Evolutionary conservation across 2,113 vertebrate species (phyloP).

Genomic region (Vombatus ursinus): DNA sequence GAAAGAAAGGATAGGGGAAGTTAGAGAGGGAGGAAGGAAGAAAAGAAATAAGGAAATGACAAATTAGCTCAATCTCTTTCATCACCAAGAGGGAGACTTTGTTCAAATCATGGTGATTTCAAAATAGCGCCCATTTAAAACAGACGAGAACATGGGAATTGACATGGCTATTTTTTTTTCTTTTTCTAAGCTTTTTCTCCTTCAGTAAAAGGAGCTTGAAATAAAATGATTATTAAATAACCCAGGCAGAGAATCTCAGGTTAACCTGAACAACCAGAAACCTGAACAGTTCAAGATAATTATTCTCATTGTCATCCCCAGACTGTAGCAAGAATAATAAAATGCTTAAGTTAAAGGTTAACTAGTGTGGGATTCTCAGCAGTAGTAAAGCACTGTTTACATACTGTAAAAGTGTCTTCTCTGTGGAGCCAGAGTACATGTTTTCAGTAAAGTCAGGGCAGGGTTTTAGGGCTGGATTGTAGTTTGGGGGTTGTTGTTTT

Average conservation of each 20-base stretch:
- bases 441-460: constrained; percentile 73
- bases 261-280: constrained; percentile 64
- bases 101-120: constrained; percentile 76
- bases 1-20: no score
- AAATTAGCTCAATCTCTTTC: constrained; percentile 78
- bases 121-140: constrained; percentile 68
- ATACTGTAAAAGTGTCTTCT: constrained; percentile 67
- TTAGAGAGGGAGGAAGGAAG: neutral
- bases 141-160: constrained; percentile 68
- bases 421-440: constrained; percentile 41
- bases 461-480: constrained; percentile 45
- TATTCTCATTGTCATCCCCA: constrained; percentile 56
- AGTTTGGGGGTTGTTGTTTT: constrained; percentile 40
- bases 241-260: constrained; percentile 43
- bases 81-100: constrained; percentile 75
- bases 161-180: constrained; percentile 12
- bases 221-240: constrained; percentile 73
- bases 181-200: constrained; percentile 56
- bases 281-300: constrained; percentile 62
- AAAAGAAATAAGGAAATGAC: constrained; percentile 78
- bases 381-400: constrained; percentile 65
- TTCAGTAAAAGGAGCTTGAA: constrained; percentile 62
- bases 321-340: constrained; percentile 68
- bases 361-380: constrained; percentile 76
- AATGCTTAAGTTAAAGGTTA: constrained; percentile 79